phyloP scores from a whole-genome alignment of 2,113 vertebrate genomes.

The Bos javanicus region DNA sequence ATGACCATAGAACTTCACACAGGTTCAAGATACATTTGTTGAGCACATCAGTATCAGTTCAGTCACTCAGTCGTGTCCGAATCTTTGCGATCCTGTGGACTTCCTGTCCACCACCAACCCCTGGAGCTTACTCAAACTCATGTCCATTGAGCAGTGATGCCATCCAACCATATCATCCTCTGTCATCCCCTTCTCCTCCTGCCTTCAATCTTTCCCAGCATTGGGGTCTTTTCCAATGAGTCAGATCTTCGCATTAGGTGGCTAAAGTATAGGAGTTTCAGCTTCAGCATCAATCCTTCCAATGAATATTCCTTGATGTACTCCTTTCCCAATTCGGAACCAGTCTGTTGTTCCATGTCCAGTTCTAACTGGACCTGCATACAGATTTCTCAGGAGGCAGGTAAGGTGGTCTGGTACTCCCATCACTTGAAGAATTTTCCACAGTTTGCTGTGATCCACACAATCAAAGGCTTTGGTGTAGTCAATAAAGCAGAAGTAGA shows the following conservation, averaged over 20 bases:
- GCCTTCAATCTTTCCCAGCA: neutral
- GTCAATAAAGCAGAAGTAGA: neutral
- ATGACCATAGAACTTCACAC: neutral
- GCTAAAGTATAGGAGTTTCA: neutral
- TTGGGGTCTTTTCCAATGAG: neutral
- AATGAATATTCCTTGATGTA: neutral
- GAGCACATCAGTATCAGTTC: neutral
- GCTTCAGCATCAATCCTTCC: neutral
- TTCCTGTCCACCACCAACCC: neutral
- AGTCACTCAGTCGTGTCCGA: rapidly evolving
- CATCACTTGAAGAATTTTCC: neutral
- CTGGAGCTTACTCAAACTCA: neutral
- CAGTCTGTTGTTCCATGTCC: neutral
- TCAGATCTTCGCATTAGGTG: neutral
- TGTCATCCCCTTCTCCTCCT: neutral
- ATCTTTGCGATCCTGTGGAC: rapidly evolving
- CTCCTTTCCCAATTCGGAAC: neutral
- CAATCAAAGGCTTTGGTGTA: rapidly evolving
- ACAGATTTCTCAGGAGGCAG: neutral
- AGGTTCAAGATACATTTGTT: neutral
- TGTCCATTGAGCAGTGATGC: rapidly evolving
- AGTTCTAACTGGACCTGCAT: neutral
- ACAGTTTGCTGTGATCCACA: neutral
- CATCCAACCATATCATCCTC: neutral
- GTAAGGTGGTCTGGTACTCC: neutral